A percentile compares a stretch with the other conserved stretches of the same genome.
Conservation (phyloP, 1,140 invertebrate genomes). For the Brachionus plicatilis region DNA sequence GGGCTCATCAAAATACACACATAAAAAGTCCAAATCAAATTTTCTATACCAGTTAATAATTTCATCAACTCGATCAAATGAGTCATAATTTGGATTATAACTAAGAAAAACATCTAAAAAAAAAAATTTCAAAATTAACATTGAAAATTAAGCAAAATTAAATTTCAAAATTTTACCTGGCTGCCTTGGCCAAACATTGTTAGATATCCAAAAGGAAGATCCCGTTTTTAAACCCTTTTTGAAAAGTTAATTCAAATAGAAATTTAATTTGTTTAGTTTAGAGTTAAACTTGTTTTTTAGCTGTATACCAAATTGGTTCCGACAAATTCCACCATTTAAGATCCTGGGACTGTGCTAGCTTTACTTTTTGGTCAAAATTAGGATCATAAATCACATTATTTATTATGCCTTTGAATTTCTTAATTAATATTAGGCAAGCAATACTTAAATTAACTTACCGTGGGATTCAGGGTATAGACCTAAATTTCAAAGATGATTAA, state of each 20-base stretch:
- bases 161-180: neutral
- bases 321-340: neutral
- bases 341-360: neutral
- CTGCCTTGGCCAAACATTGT: slow-evolving; percentile 14
- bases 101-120: neutral
- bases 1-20: slow-evolving; percentile 70
- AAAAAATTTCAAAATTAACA: neutral
- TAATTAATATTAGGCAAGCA: neutral
- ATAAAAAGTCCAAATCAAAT: slow-evolving; percentile 56
- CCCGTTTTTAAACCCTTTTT: slow-evolving; percentile 31
- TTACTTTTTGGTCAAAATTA: slow-evolving; percentile 6
- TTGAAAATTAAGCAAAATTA: no score
- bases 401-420: neutral
- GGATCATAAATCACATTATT: slow-evolving; percentile 28
- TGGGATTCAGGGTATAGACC: slow-evolving; percentile 19
- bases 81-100: slow-evolving; percentile 25
- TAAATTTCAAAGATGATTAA: neutral
- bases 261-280: no score
- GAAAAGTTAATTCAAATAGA: neutral
- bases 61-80: slow-evolving; percentile 58
- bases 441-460: neutral
- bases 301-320: slow-evolving; percentile 27
- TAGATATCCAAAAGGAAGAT: slow-evolving; percentile 32
- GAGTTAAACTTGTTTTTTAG: slow-evolving; percentile 27
- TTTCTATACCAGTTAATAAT: slow-evolving; percentile 65